Percentiles rank a stretch among this genome's conserved stretches.
These are phyloP conservation scores for Tachycineta bicolor DNA, from an alignment of 2,113 vertebrate species.

Conservation along the genomic window DNA sequence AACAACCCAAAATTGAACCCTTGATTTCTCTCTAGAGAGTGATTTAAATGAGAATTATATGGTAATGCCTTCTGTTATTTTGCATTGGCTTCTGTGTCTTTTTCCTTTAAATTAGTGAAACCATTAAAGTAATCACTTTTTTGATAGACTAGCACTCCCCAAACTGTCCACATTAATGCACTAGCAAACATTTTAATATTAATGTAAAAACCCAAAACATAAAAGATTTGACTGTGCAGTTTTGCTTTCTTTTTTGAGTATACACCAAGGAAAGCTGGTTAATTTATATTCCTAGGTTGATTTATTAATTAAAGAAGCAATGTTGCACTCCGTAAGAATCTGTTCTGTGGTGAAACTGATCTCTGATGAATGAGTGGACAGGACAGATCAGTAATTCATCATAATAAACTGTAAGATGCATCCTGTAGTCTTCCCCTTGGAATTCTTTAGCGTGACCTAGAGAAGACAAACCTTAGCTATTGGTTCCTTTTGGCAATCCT, in stretches of 20 bases:
- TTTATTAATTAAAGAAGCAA: conserved; percentile 51
- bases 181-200: neutral
- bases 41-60: neutral
- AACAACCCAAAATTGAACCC: neutral
- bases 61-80: neutral
- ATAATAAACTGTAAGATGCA: neutral
- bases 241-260: conserved; percentile 18
- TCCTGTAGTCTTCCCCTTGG: neutral
- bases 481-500: neutral
- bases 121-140: conserved; percentile 1
- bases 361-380: conserved; percentile 20
- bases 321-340: neutral
- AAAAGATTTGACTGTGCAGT: neutral
- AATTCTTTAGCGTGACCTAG: neutral
- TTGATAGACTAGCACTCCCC: neutral
- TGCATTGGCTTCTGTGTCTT: neutral
- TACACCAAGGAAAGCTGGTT: neutral
- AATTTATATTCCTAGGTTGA: conserved; percentile 25
- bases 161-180: neutral
- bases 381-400: conserved; percentile 24
- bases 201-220: neutral
- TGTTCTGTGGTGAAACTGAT: conserved; percentile 19
- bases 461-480: neutral
- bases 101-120: neutral
- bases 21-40: neutral